Base-by-base conservation (phyloP, 2,888 invertebrate species). In the Chaetogeoica ovagalla region DNA sequence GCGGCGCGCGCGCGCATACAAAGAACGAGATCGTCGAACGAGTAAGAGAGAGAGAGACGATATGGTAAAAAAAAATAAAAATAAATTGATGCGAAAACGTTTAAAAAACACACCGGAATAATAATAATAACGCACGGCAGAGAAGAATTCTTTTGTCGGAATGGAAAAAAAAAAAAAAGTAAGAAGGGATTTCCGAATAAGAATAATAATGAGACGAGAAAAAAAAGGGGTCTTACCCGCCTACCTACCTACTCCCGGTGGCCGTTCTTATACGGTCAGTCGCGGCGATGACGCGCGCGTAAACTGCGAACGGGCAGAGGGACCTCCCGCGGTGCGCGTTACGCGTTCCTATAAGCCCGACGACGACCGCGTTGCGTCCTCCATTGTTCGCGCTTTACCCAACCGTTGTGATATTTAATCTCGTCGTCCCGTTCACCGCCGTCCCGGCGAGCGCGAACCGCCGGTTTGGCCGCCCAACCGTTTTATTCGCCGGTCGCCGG, bases 221-320 rank as follows among this genome's bases (percentile, higher is more conserved):
- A 30, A 30, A 30, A 30, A 65, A 63, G 39, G 43, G 70, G n/a
- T n/a, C n/a, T n/a, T n/a, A n/a, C n/a, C n/a, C n/a, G n/a, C n/a
- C n/a, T n/a, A n/a, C n/a, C n/a, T n/a, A n/a, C n/a, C n/a, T n/a
- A n/a, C 30, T 30, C 1, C 30, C 30, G 63, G 63, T 23, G 57
- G n/a, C n/a, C 77, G 77, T 70, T n/a, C 70, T 79, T 69, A 69
- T 69, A n/a, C 55, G 79, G 79, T 79, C 79, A 71, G 66, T 71
- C 57, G 55, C 65, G 39, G 30, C 43, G 66, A 59, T 52, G 52
- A 55, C 73, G 21, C 48, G 48, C 11, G 1, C 13, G 13, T 48
- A 48, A 1, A 13, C 3, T 13, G 48, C 11, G n/a, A 55, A 23
- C 19, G 4, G 7, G 23, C 21, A n/a, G n/a, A n/a, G n/a, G 39